These are phyloP conservation scores for Camelus dromedarius DNA, from an alignment of 2,113 vertebrate species.

Conservation along the genomic window DNA sequence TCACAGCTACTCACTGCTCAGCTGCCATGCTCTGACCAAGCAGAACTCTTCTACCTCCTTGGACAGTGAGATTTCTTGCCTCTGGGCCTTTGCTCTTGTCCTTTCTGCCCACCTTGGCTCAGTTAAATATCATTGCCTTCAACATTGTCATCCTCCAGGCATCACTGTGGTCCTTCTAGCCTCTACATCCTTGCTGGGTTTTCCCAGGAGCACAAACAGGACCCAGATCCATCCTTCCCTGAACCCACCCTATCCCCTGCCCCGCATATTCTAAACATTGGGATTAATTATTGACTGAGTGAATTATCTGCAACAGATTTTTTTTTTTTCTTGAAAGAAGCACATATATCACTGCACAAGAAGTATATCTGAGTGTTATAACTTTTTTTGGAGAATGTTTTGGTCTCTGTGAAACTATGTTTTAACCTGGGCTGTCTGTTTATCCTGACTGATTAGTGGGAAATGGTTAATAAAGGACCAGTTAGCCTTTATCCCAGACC, in stretches of 20 bases:
- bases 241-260: too few species aligned
- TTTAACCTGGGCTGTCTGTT: not conserved
- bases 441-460: not conserved
- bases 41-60: not conserved
- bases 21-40: not conserved
- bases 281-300: not conserved
- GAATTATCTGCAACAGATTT: not conserved
- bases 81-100: not conserved
- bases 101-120: not conserved
- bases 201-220: not conserved
- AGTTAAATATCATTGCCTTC: not conserved
- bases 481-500: not conserved
- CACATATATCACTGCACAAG: not conserved
- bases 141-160: not conserved
- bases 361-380: not conserved
- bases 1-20: rapidly evolving
- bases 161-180: not conserved
- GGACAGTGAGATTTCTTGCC: not conserved
- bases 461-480: not conserved
- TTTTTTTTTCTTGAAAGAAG: not conserved
- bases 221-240: not conserved
- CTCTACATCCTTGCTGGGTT: not conserved
- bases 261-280: not conserved
- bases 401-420: not conserved
- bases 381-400: not conserved